Conservation (phyloP, 2,888 invertebrate species). For the Thecocarcelia acutangulata region DNA sequence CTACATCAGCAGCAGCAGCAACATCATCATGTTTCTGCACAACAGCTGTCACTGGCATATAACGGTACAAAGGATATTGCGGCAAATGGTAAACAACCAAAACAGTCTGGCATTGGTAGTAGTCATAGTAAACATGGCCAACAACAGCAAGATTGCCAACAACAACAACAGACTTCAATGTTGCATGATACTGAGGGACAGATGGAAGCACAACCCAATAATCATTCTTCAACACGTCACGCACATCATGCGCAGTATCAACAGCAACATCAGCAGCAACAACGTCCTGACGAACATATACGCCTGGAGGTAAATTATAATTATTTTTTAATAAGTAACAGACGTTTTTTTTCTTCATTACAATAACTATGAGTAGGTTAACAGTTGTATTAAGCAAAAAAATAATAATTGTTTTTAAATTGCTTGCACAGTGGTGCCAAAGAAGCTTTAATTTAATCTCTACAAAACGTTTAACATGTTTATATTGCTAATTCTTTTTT, state of each 20-base stretch:
- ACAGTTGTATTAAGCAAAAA: too few relatives aligned
- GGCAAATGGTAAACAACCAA: slow-evolving; percentile 54
- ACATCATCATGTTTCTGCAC: slow-evolving; percentile 53
- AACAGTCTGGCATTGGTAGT: slow-evolving; percentile 43
- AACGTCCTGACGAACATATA: slow-evolving; percentile 77
- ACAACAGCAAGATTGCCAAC: slow-evolving; percentile 68
- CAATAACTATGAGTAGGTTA: too few relatives aligned
- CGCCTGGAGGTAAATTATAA: slow-evolving; percentile 77
- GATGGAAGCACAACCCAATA: slow-evolving; percentile 62
- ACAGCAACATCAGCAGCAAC: slow-evolving; percentile 60
- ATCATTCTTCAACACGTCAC: slow-evolving; percentile 69
- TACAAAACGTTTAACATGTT: too few relatives aligned
- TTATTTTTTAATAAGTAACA: too few relatives aligned
- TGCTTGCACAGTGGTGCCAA: too few relatives aligned
- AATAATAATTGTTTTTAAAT: too few relatives aligned
- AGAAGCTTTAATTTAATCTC: too few relatives aligned
- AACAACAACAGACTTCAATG: slow-evolving; percentile 46
- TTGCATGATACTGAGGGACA: slow-evolving; percentile 67
- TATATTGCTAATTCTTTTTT: too few relatives aligned
- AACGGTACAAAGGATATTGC: slow-evolving; percentile 72
- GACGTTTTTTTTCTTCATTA: too few relatives aligned
- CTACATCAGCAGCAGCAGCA: slow-evolving; percentile 70
- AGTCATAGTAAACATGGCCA: slow-evolving; percentile 50
- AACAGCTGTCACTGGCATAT: slow-evolving; percentile 59
- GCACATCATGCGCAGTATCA: slow-evolving; percentile 62